Evolutionary conservation across 2,888 invertebrate genomes (phyloP).

Genomic region (Tetropium fuscum): DNA sequence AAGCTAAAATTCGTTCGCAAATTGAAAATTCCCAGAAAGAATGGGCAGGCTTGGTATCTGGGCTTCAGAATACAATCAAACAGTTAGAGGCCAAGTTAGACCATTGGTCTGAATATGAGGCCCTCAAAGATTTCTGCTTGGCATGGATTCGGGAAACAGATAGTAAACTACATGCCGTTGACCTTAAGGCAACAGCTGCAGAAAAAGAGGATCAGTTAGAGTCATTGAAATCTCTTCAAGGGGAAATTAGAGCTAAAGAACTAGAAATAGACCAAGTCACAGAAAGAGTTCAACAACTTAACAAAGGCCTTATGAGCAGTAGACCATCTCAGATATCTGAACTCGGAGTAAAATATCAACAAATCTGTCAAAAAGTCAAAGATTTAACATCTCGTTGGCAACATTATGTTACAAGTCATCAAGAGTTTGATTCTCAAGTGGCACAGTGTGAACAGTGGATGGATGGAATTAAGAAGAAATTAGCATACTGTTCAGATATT

Average conservation of each 20-base stretch:
- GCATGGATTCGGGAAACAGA: conserved; percentile 92
- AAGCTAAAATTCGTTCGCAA: conserved; percentile 87
- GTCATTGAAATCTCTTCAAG: conserved; percentile 82
- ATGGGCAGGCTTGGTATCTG: conserved; percentile 86
- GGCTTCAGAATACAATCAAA: conserved; percentile 82
- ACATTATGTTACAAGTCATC: conserved; percentile 88
- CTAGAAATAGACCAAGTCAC: conserved; percentile 93
- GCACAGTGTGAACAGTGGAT: conserved; percentile 76
- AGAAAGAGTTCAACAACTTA: conserved; percentile 88
- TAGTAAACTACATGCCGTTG: conserved; percentile 87
- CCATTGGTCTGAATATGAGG: conserved; percentile 94
- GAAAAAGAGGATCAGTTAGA: conserved; percentile 91
- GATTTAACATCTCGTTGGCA: conserved; percentile 93
- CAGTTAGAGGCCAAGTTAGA: conserved; percentile 85
- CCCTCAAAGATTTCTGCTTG: conserved; percentile 85
- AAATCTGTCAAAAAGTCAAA: conserved; percentile 90
- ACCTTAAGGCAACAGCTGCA: conserved; percentile 82
- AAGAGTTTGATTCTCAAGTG: conserved; percentile 86
- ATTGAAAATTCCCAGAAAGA: conserved; percentile 90
- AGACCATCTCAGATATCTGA: conserved; percentile 89
- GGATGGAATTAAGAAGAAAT: conserved; percentile 76
- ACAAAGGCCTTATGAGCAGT: conserved; percentile 79
- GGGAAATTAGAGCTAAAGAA: conserved; percentile 91
- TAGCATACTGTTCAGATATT: conserved; percentile 86
- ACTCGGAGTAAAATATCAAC: conserved; percentile 92